Evolutionary conservation across 2,113 vertebrate genomes (phyloP), one percentile per base, ranked within the genome.

Genomic region (Lipophrys pholis): DNA sequence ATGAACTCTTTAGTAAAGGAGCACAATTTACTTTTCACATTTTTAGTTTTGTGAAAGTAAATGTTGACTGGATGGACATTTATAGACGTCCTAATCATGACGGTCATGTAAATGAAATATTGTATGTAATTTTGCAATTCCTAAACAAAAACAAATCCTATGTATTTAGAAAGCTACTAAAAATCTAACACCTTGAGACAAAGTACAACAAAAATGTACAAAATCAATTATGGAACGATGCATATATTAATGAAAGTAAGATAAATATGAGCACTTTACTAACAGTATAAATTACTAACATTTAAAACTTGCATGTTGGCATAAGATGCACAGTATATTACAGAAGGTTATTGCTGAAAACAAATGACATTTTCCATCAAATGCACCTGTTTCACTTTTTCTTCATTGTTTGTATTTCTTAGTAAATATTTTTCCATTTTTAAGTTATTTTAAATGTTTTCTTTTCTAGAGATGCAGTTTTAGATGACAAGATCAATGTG

Each of bases 191-290:
- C 39, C 6, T 42, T 40, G 7, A 46, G 56, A 11, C 17, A 6
- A 39, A 49, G 12, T 54, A 71, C 42, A 67, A 36, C 21, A 30
- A 0, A 48, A 56, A 82, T 51, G 7, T 54, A 21, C 57, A 46
- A 51, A 52, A n/a, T 74, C 16, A 66, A 21, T 58, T 74, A 67
- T 62, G 15, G 12, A 78, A 36, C 35, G 59, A 6, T 40, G 41
- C 41, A 49, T 50, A 58, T 30, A 73, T 69, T 59, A 73, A 62
- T n/a, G 45, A 60, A 71, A 66, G 50, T 56, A 10, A 55, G 70
- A 81, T 1, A 63, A 67, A 66, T 61, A 65, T 49, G 85, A 80
- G 88, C 86, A 90, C 90, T 87, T 91, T 89, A 89, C 74, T 78
- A 85, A 85, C 73, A 64, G 1, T 69, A 21, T 64, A 73, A 59